Conservation (phyloP, 2,888 invertebrate genomes). For the Pandemis corylana region DNA sequence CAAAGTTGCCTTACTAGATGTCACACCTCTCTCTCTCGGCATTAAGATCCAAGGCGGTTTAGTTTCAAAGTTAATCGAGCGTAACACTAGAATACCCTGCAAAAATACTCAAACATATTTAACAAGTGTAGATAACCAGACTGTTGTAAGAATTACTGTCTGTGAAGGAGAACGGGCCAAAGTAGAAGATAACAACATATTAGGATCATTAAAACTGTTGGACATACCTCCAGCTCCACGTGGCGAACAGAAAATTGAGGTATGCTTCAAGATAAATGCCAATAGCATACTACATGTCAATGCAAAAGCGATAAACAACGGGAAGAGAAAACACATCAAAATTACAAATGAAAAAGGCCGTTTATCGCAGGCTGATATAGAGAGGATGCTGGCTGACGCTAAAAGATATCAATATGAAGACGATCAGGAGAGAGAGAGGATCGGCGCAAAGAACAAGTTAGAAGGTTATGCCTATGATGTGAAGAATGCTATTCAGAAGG, state of each 20-base stretch:
- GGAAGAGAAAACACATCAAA: background rate
- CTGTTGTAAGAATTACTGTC: constrained; percentile 96
- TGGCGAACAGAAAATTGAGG: constrained; percentile 95
- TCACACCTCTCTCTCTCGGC: constrained; percentile 87
- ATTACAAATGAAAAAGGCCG: background rate
- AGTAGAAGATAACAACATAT: constrained; percentile 97
- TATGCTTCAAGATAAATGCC: constrained; percentile 95
- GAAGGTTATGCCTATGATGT: background rate
- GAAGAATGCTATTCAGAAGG: background rate
- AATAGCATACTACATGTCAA: constrained; percentile 98
- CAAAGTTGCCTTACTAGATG: constrained; percentile 85
- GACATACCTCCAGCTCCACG: constrained; percentile 98
- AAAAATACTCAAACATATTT: constrained; percentile 98
- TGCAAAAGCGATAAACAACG: background rate
- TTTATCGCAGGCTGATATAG: background rate
- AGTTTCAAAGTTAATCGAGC: constrained; percentile 91
- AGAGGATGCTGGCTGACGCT: background rate
- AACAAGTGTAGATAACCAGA: constrained; percentile 99
- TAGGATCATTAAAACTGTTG: constrained; percentile 98
- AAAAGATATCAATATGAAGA: background rate
- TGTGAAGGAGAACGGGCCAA: constrained; percentile 97
- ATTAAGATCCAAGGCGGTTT: constrained; percentile 79
- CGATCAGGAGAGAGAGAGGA: background rate
- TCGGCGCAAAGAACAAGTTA: background rate
- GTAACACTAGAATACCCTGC: constrained; percentile 98